Percentiles rank a stretch among this genome's conserved stretches.
Conservation (phyloP, 2,797 vertebrate species). For the Neostethus bicornis region DNA sequence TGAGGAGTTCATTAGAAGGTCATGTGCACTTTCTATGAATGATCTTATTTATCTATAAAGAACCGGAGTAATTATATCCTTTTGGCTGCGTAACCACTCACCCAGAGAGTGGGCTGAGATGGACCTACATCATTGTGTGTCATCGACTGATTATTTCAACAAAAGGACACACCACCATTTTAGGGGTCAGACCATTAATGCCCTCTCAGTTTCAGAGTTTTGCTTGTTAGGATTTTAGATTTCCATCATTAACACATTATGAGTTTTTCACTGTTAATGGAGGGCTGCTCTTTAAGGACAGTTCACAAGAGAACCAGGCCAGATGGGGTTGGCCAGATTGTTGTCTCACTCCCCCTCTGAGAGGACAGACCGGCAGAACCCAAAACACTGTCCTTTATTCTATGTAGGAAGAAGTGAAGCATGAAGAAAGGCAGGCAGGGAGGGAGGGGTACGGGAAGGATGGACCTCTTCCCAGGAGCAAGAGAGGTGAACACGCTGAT, state of each 20-base stretch:
- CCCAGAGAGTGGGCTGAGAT: constrained; percentile 25
- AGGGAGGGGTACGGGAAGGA: constrained; percentile 7
- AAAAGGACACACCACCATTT: constrained; percentile 12
- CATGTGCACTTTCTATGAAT: constrained; percentile 24
- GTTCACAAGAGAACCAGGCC: constrained; percentile 34
- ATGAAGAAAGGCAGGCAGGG: constrained; percentile 38
- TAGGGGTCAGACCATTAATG: constrained; percentile 68
- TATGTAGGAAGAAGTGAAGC: constrained; percentile 51
- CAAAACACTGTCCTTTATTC: constrained; percentile 43
- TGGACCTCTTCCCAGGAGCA: constrained; percentile 39
- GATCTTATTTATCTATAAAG: constrained; percentile 45
- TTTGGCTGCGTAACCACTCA: constrained; percentile 28
- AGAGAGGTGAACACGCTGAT: constrained; percentile 62
- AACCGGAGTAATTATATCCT: constrained; percentile 57
- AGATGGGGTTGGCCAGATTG: constrained; percentile 64
- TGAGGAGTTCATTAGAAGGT: constrained; percentile 49
- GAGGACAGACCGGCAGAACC: constrained; percentile 54
- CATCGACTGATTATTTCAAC: constrained; percentile 37
- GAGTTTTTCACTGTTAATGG: constrained; percentile 13
- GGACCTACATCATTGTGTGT: constrained; percentile 37
- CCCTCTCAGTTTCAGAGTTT: constrained; percentile 36
- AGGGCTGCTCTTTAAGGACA: constrained; percentile 10
- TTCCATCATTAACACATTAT: background rate
- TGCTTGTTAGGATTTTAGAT: constrained; percentile 23
- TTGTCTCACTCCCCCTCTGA: constrained; percentile 54